Conservation (phyloP, 2,888 invertebrate genomes). For the Hemithea aestivaria region DNA sequence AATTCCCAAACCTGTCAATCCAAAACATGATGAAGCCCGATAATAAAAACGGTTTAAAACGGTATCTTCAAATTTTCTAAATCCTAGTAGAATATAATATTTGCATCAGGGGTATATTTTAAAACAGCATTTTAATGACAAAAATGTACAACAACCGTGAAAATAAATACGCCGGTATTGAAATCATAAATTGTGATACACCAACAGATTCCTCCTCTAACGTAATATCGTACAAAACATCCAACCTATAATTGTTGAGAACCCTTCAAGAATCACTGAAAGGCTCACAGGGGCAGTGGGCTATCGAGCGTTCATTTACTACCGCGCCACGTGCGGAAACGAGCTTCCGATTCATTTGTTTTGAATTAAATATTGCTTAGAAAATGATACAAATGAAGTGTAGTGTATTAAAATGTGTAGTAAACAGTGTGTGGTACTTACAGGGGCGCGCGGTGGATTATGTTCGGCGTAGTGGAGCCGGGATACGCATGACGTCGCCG, state of each 20-base stretch:
- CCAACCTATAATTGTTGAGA: slow-evolving; percentile 51
- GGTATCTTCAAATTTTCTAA: no score
- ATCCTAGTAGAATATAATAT: no score
- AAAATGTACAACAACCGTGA: no score
- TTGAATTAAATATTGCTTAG: slow-evolving; percentile 39
- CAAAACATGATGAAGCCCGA: no score
- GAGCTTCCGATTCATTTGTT: slow-evolving; percentile 36
- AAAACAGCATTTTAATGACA: no score
- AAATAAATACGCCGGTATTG: no score
- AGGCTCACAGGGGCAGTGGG: slow-evolving; percentile 77
- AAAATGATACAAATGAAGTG: neutral
- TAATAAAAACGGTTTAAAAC: no score
- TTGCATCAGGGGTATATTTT: no score
- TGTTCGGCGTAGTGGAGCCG: slow-evolving; percentile 39
- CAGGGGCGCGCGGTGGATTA: slow-evolving; percentile 70
- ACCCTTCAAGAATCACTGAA: slow-evolving; percentile 62
- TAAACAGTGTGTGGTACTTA: slow-evolving; percentile 47
- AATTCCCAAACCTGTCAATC: no score
- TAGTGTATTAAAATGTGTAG: slow-evolving; percentile 3
- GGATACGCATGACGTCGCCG: slow-evolving; percentile 61
- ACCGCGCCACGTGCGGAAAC: slow-evolving; percentile 68
- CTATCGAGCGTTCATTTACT: slow-evolving; percentile 75
- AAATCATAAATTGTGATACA: no score
- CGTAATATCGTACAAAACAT: slow-evolving; percentile 33
- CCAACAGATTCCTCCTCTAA: no score